A percentile compares a stretch with the other conserved stretches of the same genome.
phyloP scores from a whole-genome alignment of 2,888 invertebrate genomes.

The Xestia sexstrigata region DNA sequence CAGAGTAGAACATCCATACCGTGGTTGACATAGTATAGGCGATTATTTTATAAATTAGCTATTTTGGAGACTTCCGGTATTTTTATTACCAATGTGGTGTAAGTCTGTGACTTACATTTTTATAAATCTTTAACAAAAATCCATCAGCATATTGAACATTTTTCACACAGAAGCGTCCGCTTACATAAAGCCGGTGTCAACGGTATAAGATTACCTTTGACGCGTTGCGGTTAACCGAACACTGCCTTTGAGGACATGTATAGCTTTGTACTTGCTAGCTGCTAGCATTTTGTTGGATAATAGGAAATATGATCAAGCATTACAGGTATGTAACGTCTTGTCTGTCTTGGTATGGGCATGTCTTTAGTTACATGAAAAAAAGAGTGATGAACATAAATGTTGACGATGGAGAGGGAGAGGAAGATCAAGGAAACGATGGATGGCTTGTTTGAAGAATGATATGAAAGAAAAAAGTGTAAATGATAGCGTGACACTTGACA shows the following conservation, averaged over 20 bases:
- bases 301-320: conserved; percentile 10
- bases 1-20: neutral
- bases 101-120: neutral
- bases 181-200: conserved; percentile 34
- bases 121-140: neutral
- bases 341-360: too few relatives aligned
- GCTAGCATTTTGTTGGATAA: conserved; percentile 22
- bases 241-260: conserved; percentile 43
- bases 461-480: too few relatives aligned
- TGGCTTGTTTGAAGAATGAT: too few relatives aligned
- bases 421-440: too few relatives aligned
- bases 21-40: neutral
- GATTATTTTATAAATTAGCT: neutral
- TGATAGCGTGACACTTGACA: too few relatives aligned
- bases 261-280: conserved; percentile 26
- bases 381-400: too few relatives aligned
- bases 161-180: conserved; percentile 11
- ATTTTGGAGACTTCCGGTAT: neutral
- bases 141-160: conserved; percentile 4
- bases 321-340: too few relatives aligned
- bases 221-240: conserved; percentile 64
- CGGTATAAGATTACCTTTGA: conserved; percentile 59
- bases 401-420: too few relatives aligned
- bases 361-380: too few relatives aligned
- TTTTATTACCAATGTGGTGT: neutral